A percentile compares a stretch with the other conserved stretches of the same genome.
phyloP scores from a whole-genome alignment of 2,797 vertebrate species.

The Scleropages formosus region DNA sequence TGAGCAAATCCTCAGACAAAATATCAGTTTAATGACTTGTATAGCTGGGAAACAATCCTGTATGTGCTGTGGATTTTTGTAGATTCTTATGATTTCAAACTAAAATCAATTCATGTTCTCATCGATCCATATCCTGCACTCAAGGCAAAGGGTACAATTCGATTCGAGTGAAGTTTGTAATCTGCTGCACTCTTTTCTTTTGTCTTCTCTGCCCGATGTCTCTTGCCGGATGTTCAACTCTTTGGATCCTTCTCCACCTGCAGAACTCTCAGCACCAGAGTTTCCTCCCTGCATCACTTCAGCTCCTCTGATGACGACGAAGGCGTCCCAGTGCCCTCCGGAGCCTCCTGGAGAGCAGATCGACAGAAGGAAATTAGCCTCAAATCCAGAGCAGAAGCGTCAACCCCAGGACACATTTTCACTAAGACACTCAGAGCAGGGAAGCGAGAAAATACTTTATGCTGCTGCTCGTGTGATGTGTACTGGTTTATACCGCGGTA shows the following conservation, averaged over 20 bases:
- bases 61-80: too few relatives aligned
- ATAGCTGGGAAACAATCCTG: too few relatives aligned
- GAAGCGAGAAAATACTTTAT: too few relatives aligned
- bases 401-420: not conserved
- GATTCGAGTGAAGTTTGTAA: too few relatives aligned
- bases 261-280: not conserved
- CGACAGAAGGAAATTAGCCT: not conserved
- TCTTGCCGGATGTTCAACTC: not conserved
- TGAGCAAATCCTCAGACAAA: too few relatives aligned
- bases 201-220: too few relatives aligned
- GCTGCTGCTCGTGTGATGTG: too few relatives aligned
- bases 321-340: constrained; percentile 25
- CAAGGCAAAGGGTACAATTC: not conserved
- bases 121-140: not conserved
- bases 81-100: not conserved
- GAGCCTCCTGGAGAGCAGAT: constrained; percentile 14
- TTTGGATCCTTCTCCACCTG: constrained; percentile 5
- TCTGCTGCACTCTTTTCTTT: too few relatives aligned
- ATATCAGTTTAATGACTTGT: too few relatives aligned
- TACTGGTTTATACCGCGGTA: too few relatives aligned
- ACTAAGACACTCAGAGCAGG: not conserved
- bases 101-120: constrained; percentile 2
- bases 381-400: not conserved
- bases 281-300: constrained; percentile 22
- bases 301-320: constrained; percentile 29